Percentiles rank a stretch among this genome's conserved stretches.
phyloP scores from a whole-genome alignment of 2,113 vertebrate species.

The Taurulus bubalis region DNA sequence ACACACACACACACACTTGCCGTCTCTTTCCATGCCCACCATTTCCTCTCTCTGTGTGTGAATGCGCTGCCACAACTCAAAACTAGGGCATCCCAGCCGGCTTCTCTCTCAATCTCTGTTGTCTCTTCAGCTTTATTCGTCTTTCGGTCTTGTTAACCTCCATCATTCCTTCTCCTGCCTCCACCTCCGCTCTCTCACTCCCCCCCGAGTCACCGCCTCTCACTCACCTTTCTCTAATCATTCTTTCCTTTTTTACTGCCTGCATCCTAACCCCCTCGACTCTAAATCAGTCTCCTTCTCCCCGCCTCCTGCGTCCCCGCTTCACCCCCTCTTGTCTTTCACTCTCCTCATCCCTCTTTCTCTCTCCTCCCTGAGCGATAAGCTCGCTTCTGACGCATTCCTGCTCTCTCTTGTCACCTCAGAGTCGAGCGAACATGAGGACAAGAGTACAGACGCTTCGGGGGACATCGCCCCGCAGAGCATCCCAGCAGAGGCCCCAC shows the following conservation, averaged over 20 bases:
- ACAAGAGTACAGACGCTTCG: constrained; percentile 90
- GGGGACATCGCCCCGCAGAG: constrained; percentile 86
- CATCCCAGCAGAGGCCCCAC: constrained; percentile 83
- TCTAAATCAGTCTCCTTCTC: constrained; percentile 32
- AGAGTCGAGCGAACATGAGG: constrained; percentile 98
- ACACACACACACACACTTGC: constrained; percentile 6
- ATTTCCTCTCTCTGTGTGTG: constrained; percentile 38
- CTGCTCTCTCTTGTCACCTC: constrained; percentile 62
- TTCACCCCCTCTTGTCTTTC: constrained; percentile 45
- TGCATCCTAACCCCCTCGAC: constrained; percentile 12
- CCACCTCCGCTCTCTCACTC: constrained; percentile 10
- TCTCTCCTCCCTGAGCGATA: constrained; percentile 8
- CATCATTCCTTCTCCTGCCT: constrained; percentile 39
- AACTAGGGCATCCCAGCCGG: constrained; percentile 67
- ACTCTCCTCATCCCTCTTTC: neutral
- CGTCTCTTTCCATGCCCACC: constrained; percentile 22
- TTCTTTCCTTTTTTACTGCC: constrained; percentile 11
- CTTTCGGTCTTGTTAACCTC: constrained; percentile 61
- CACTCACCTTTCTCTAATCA: constrained; percentile 50
- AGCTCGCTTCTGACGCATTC: constrained; percentile 46
- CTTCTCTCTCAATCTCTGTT: constrained; percentile 47
- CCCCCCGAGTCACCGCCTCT: constrained; percentile 42
- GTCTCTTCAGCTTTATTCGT: constrained; percentile 53
- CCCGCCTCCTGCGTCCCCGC: constrained; percentile 9
- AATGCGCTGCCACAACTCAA: constrained; percentile 58